These are phyloP conservation scores for Leptosomus discolor DNA, from an alignment of 2,113 vertebrate species.

Conservation along the genomic window DNA sequence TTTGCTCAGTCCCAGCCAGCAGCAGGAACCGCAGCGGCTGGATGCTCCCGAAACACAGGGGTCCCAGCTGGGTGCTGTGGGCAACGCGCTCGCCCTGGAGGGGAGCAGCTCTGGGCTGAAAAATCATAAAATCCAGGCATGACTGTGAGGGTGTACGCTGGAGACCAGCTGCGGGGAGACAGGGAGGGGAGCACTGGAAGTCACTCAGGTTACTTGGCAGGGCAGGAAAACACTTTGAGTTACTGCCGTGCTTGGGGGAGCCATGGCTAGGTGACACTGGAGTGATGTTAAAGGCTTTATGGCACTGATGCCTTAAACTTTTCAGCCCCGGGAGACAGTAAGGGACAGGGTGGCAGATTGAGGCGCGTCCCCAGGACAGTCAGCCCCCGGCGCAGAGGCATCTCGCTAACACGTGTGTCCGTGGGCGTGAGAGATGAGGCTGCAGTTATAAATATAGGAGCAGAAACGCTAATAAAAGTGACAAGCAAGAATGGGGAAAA, in stretches of 20 bases:
- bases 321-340: fast-evolving
- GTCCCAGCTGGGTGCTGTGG: neutral
- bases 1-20: neutral
- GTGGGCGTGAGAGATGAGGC: neutral
- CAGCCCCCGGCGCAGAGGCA: neutral
- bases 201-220: neutral
- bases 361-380: fast-evolving
- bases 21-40: neutral
- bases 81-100: fast-evolving
- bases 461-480: neutral
- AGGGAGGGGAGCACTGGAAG: fast-evolving
- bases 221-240: neutral
- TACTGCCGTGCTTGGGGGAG: neutral
- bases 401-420: neutral
- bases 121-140: neutral
- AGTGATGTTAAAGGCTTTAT: neutral
- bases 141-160: fast-evolving
- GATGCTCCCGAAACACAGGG: neutral
- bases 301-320: neutral
- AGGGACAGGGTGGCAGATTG: fast-evolving
- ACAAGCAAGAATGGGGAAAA: neutral
- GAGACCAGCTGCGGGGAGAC: neutral
- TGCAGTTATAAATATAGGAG: neutral
- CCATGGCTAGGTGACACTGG: neutral
- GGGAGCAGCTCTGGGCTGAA: neutral